Conservation (phyloP, 1,140 invertebrate genomes). For the Brevipalpus yothersi region DNA sequence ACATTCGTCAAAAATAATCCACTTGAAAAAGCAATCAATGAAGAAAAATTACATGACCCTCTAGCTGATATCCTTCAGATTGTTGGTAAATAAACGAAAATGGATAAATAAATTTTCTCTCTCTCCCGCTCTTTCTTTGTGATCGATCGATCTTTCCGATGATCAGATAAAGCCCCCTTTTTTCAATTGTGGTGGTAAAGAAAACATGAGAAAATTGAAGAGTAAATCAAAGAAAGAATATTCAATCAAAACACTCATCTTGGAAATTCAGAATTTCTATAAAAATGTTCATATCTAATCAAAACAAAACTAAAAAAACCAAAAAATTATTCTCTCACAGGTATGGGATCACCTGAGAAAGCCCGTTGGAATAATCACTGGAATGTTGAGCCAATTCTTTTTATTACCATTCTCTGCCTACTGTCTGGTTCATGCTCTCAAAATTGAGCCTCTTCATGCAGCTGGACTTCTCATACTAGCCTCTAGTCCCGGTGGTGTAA, state of each 20-base stretch:
- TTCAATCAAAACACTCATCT: neutral
- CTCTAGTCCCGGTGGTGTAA: conserved; percentile 21
- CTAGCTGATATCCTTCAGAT: no score
- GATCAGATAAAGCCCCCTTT: no score
- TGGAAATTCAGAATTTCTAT: neutral
- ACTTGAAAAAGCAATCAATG: no score
- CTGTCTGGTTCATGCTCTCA: conserved; percentile 12
- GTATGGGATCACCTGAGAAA: conserved; percentile 16
- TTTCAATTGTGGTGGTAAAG: no score
- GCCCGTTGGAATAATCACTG: conserved; percentile 20
- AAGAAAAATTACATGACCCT: no score
- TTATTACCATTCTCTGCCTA: conserved; percentile 20
- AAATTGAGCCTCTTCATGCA: conserved; percentile 11
- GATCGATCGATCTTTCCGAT: no score
- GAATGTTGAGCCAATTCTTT: conserved; percentile 22
- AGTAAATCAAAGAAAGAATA: no score
- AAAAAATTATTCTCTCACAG: conserved; percentile 1
- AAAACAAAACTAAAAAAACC: neutral
- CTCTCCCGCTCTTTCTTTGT: no score
- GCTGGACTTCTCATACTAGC: conserved; percentile 18
- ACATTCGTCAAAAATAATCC: no score
- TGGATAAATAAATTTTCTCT: no score
- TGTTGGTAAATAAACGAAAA: no score
- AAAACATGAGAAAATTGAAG: no score
- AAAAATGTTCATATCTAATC: neutral